phyloP scores from a whole-genome alignment of 1,140 invertebrate species.

The Hesperophylax magnus region DNA sequence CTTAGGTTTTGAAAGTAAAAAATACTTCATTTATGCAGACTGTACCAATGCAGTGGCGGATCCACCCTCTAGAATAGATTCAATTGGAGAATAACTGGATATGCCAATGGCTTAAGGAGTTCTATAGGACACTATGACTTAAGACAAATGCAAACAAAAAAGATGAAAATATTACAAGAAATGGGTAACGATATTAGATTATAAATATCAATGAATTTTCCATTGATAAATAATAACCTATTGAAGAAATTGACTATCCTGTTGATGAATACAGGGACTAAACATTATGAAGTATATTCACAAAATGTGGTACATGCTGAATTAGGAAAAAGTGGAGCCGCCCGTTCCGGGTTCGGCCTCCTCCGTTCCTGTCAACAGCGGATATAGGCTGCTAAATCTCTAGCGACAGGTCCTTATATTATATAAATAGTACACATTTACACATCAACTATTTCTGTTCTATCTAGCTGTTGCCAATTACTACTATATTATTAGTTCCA shows the following conservation, averaged over 20 bases:
- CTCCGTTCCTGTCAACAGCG: background rate
- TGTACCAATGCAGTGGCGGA: no score
- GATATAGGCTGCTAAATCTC: conserved; percentile 7
- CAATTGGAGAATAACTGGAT: no score
- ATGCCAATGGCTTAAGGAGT: no score
- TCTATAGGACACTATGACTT: no score
- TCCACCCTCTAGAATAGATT: no score
- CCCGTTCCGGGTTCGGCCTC: no score
- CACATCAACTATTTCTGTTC: conserved; percentile 3
- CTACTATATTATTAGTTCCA: no score
- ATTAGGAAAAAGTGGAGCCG: background rate
- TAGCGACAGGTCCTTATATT: conserved; percentile 3
- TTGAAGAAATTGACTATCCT: conserved; percentile 20
- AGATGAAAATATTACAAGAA: background rate
- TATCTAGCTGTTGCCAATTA: conserved; percentile 14
- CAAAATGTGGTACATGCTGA: background rate
- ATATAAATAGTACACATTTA: conserved; percentile 6
- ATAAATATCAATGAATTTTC: background rate
- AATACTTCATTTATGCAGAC: no score
- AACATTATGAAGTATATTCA: background rate
- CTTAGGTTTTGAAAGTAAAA: no score
- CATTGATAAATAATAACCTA: conserved; percentile 11
- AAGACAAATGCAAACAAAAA: background rate
- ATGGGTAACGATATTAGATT: conserved; percentile 12
- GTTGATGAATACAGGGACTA: background rate